Conservation (phyloP, 2,888 invertebrate species). For the Gisinianus flammeolus region DNA sequence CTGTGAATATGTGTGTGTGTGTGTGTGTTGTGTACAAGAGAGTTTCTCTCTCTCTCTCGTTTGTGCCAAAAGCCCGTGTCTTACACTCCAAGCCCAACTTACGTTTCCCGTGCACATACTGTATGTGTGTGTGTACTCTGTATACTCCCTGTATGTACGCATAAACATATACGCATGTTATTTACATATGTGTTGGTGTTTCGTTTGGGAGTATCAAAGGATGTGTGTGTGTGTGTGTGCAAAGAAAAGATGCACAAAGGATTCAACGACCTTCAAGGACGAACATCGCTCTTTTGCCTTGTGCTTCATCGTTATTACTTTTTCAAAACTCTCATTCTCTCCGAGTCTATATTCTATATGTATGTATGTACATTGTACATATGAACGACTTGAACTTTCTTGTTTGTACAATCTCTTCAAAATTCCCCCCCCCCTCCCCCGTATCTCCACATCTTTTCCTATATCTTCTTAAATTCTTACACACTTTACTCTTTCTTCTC, state of each 20-base stretch:
- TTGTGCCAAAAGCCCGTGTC: neutral
- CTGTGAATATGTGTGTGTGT: too few species aligned
- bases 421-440: neutral
- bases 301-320: constrained; percentile 10
- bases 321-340: neutral
- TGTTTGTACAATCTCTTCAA: neutral
- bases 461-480: neutral
- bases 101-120: neutral
- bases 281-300: constrained; percentile 33
- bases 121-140: too few species aligned
- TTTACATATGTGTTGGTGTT: neutral
- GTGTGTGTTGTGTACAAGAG: neutral
- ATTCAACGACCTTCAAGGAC: constrained; percentile 44
- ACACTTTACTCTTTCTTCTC: neutral
- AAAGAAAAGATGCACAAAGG: constrained; percentile 19
- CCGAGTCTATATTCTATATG: neutral
- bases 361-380: too few species aligned
- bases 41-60: constrained; percentile 3
- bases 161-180: neutral
- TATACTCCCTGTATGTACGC: neutral
- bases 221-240: neutral
- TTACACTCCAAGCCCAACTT: neutral
- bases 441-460: neutral
- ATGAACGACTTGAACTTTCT: constrained; percentile 20
- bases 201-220: too few species aligned